A percentile compares a stretch with the other conserved stretches of the same genome.
Evolutionary conservation across 1,140 invertebrate species (phyloP).

Genomic region (Hyles euphorbiae): DNA sequence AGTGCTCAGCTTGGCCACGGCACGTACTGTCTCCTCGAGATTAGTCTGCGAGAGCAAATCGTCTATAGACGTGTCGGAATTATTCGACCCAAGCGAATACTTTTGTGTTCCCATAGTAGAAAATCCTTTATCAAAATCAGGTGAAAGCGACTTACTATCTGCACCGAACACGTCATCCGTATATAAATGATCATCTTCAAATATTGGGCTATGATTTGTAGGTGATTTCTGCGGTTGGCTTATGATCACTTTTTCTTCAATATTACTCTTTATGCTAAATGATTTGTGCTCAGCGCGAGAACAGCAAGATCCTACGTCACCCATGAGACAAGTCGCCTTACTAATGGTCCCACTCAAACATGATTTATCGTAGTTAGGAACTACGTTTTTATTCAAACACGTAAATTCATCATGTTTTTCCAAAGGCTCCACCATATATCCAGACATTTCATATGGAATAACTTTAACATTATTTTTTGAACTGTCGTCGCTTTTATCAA

Average conservation of each 20-base stretch:
- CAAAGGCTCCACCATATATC: slow-evolving; percentile 72
- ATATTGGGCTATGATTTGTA: slow-evolving; percentile 77
- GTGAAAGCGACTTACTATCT: slow-evolving; percentile 76
- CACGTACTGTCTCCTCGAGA: slow-evolving; percentile 61
- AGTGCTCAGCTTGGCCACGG: slow-evolving; percentile 52
- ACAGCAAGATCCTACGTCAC: slow-evolving; percentile 69
- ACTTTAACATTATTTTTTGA: slow-evolving; percentile 43
- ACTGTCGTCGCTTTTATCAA: slow-evolving; percentile 30
- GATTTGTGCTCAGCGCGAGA: slow-evolving; percentile 63
- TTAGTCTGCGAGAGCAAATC: slow-evolving; percentile 76
- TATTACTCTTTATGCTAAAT: slow-evolving; percentile 50
- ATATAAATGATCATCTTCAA: slow-evolving; percentile 79
- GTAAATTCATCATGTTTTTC: slow-evolving; percentile 59
- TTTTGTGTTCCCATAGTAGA: slow-evolving; percentile 70
- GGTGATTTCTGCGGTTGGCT: slow-evolving; percentile 77
- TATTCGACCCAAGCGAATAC: slow-evolving; percentile 79
- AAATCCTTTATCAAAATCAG: slow-evolving; percentile 73
- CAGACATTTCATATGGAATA: slow-evolving; percentile 71
- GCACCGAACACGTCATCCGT: slow-evolving; percentile 80
- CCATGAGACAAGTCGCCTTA: slow-evolving; percentile 74
- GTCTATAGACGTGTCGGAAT: slow-evolving; percentile 78
- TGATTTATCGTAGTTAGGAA: slow-evolving; percentile 73
- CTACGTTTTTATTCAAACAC: slow-evolving; percentile 60
- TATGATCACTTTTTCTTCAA: slow-evolving; percentile 75
- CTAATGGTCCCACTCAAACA: slow-evolving; percentile 76